Evolutionary conservation across 2,888 invertebrate species (phyloP), one percentile per base, ranked within the genome.

Genomic region (Drosophila emarginata): DNA sequence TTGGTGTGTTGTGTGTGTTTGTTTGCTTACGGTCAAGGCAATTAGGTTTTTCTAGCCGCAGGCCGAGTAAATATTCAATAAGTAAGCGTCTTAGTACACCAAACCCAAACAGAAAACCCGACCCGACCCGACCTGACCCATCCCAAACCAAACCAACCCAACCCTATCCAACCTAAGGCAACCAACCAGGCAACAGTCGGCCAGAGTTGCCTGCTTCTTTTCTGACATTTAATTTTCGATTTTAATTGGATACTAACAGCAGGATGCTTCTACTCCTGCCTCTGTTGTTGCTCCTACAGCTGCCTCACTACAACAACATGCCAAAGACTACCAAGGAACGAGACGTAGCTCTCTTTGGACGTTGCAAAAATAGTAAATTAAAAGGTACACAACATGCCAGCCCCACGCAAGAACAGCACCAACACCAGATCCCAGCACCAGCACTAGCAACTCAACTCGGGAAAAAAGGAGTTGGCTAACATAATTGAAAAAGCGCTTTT

Each of bases 241-340:
- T 91, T 91, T 91, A 91, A 91, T 91, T 91, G 91, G 91, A 91
- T 91, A 87, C 89, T 88, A 91, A 90, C 91, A 91, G 91, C 90
- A 89, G 91, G 90, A 88, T 79, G 88, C 89, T 78, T 67, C 37
- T 77, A 74, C 74, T 63, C 32, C 32, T 32, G 32, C 32, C 5
- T 4, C 6, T 28, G 28, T 6, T 32, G 90, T 86, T 79, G 88
- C 89, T 78, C 66, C 37, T 77, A 74, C 74, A 15, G 61, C 64
- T 77, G 77, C 79, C 77, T 77, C 68, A 71, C 80, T 57, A 73
- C 66, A 67, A 61, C 65, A 36, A 69, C 66, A 77, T 58, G 72
- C 45, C 67, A 62, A 72, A 36, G 67, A 53, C 37, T 61, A 61
- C 58, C 45, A 50, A 45, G 67, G 63, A 68, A 67, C 80, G n/a